phyloP scores from a whole-genome alignment of 2,113 vertebrate species.

The Rhadina sibilatrix region DNA sequence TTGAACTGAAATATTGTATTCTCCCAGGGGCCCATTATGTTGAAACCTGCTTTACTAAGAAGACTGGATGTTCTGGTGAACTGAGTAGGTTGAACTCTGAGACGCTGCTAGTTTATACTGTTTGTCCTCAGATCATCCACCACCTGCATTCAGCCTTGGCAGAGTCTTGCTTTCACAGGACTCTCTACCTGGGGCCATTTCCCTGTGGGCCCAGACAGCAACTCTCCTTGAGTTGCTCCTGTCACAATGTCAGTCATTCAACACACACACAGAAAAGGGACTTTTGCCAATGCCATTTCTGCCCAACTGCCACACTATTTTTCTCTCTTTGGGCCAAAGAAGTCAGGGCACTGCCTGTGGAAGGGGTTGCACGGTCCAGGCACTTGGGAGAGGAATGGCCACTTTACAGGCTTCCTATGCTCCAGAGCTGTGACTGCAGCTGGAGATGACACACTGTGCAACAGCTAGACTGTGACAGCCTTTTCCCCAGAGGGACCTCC shows the following conservation, averaged over 20 bases:
- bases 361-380: neutral
- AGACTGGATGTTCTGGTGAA: neutral
- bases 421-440: neutral
- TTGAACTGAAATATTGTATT: neutral
- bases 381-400: neutral
- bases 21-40: neutral
- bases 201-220: neutral
- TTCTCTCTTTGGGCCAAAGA: neutral
- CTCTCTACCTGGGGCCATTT: neutral
- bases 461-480: accelerated
- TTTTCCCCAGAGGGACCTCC: neutral
- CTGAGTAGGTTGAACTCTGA: neutral
- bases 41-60: neutral
- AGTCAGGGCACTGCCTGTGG: neutral
- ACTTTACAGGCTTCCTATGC: neutral
- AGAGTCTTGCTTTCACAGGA: neutral
- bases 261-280: neutral
- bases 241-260: neutral
- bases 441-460: neutral
- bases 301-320: neutral
- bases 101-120: neutral
- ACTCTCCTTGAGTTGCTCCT: too few relatives aligned
- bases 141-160: neutral
- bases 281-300: neutral
- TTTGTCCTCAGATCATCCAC: neutral